These are phyloP conservation scores for Aerospiza tachiro DNA, from an alignment of 2,797 vertebrate species.

Conservation along the genomic window DNA sequence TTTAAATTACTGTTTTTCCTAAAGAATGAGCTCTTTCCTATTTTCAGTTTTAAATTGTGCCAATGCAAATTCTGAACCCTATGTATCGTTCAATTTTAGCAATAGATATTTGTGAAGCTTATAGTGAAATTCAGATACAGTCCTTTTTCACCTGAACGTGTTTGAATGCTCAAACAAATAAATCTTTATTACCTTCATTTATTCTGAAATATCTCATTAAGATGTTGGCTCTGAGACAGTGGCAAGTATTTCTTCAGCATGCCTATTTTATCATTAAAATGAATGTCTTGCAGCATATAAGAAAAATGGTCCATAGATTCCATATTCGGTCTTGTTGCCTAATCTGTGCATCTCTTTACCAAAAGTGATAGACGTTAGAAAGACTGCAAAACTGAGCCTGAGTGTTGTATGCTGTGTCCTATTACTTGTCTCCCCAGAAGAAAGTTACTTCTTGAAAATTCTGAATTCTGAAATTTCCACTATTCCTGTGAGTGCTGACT, in stretches of 20 bases:
- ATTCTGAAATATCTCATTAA: slow-evolving; percentile 45
- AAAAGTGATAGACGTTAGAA: neutral
- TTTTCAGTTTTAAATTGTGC: slow-evolving; percentile 56
- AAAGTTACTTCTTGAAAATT: neutral
- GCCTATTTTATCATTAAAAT: neutral
- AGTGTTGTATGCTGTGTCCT: neutral
- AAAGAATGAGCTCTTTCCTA: neutral
- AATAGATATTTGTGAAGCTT: slow-evolving; percentile 22
- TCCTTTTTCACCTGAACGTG: neutral
- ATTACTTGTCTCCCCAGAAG: neutral
- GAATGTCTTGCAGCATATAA: neutral
- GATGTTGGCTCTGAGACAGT: neutral
- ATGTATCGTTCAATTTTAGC: neutral
- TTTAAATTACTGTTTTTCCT: slow-evolving; percentile 47
- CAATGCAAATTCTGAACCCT: slow-evolving; percentile 6
- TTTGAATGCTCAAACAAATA: slow-evolving; percentile 62
- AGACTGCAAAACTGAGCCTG: neutral
- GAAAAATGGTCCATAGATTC: neutral
- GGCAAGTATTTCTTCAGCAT: neutral
- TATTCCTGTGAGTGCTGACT: neutral
- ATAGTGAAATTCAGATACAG: slow-evolving; percentile 9
- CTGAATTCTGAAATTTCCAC: neutral
- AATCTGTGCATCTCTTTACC: neutral
- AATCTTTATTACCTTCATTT: slow-evolving; percentile 49
- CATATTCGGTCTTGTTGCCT: neutral